phyloP scores from a whole-genome alignment of 2,888 invertebrate genomes.

The Drosophila putrida region DNA sequence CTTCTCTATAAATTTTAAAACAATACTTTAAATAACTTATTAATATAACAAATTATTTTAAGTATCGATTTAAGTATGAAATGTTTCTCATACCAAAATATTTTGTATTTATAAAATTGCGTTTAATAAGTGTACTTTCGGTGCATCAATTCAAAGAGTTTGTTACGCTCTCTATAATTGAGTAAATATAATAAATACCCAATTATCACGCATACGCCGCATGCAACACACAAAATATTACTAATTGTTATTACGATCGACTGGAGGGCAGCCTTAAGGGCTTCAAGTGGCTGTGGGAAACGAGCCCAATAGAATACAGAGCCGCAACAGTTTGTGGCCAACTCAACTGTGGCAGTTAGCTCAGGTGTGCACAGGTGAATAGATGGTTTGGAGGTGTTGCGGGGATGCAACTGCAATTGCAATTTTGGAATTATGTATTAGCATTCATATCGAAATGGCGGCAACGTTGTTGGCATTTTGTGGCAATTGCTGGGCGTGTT shows the following conservation, averaged over 20 bases:
- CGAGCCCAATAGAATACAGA: conserved; percentile 10
- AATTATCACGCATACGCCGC: conserved; percentile 47
- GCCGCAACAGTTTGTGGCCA: conserved; percentile 34
- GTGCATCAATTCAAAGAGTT: background rate
- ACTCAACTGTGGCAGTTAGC: conserved; percentile 14
- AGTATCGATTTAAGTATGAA: too few relatives aligned
- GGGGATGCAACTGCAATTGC: conserved; percentile 29
- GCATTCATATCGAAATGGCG: conserved; percentile 59
- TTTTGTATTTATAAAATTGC: background rate
- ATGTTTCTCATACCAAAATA: too few relatives aligned
- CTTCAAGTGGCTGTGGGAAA: conserved; percentile 8
- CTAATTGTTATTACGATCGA: conserved; percentile 49
- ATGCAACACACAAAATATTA: conserved; percentile 37
- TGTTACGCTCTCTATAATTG: conserved; percentile 1
- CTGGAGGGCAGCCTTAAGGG: conserved; percentile 30
- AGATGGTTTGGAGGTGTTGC: background rate
- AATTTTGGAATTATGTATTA: conserved; percentile 61
- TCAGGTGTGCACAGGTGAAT: conserved; percentile 5
- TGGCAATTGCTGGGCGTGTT: conserved; percentile 23
- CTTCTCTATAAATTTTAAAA: too few relatives aligned
- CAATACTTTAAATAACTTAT: too few relatives aligned
- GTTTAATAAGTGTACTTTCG: background rate
- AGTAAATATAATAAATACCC: conserved; percentile 6
- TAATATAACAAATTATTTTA: too few relatives aligned
- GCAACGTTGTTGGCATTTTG: conserved; percentile 31